Conservation (phyloP, 2,888 invertebrate genomes). For the Leptarthrus brevirostris region DNA sequence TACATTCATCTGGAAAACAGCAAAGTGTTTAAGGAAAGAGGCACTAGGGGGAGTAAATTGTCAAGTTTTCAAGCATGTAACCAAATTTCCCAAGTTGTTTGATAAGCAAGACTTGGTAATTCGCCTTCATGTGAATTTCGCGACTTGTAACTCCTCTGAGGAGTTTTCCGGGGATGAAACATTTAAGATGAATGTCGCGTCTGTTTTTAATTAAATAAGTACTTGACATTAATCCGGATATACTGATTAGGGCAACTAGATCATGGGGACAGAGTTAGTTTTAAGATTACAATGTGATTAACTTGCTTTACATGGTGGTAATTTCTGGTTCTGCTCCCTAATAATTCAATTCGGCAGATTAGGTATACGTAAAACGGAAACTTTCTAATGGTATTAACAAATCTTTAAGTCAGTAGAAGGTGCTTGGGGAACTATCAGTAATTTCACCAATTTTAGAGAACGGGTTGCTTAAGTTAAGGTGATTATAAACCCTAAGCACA, state of each 20-base stretch:
- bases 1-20: constrained; percentile 47
- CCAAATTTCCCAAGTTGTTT: constrained; percentile 38
- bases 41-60: constrained; percentile 2
- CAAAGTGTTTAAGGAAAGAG: constrained; percentile 6
- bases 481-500: too few species aligned
- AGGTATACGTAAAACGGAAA: background rate
- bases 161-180: background rate
- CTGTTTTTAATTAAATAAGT: constrained; percentile 46
- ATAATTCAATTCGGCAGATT: background rate
- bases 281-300: constrained; percentile 40
- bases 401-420: too few species aligned
- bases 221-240: constrained; percentile 26
- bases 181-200: constrained; percentile 45
- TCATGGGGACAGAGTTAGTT: constrained; percentile 30
- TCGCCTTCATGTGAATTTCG: constrained; percentile 28
- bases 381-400: too few species aligned
- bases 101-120: constrained; percentile 25
- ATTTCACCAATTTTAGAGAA: too few species aligned
- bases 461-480: too few species aligned
- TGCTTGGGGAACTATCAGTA: too few species aligned
- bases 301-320: background rate
- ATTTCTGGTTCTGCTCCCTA: background rate
- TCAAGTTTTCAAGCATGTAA: constrained; percentile 46
- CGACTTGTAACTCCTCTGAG: constrained; percentile 16
- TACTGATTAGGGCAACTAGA: constrained; percentile 28